Evolutionary conservation across 2,113 vertebrate genomes (phyloP), one percentile per base, ranked within the genome.

Genomic region (Hydropotes inermis): DNA sequence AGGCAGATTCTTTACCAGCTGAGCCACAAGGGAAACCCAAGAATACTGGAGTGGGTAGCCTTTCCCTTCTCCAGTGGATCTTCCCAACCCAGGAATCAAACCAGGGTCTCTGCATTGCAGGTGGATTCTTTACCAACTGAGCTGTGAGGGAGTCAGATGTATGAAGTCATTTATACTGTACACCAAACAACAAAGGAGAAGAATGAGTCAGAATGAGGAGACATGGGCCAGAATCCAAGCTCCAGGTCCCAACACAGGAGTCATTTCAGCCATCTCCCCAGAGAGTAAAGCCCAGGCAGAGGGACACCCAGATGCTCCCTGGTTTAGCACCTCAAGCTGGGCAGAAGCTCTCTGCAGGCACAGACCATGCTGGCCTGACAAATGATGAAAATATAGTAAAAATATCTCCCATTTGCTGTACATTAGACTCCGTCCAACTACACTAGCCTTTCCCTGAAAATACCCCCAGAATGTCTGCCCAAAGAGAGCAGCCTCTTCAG

Each of bases 381-480:
- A 23, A 11, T 21, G 67, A 54, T 8, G 33, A 30, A 54, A 43
- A 52, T 0, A 33, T 45, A 36, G 7, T 25, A 25, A 47, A 50
- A 16, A 7, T 3, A 5, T 3, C 70, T 74, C n/a, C 61, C 85
- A 8, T 6, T 25, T 2, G 57, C 45, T 45, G 4, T 3, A 3
- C 2, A 7, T 5, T 2, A 33, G 28, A 52, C 21, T 28, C 43
- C 0, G 0, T 13, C 50, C 50, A 82, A 54, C 3, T 8, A n/a
- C 23, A 54, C 50, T n/a, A 82, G 79, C 19, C 33, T 54, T 45
- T 43, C 30, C 57, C 30, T 15, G 23, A 76, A 94, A 45, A 83
- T 7, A 15, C 27, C 43, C 47, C 30, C 78, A 67, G 52, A 43
- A 27, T 47, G 12, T 54, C 7, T 17, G 36, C 11, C 47, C 27